Base-by-base conservation (phyloP, 1,140 invertebrate genomes). In the Apis cerana region DNA sequence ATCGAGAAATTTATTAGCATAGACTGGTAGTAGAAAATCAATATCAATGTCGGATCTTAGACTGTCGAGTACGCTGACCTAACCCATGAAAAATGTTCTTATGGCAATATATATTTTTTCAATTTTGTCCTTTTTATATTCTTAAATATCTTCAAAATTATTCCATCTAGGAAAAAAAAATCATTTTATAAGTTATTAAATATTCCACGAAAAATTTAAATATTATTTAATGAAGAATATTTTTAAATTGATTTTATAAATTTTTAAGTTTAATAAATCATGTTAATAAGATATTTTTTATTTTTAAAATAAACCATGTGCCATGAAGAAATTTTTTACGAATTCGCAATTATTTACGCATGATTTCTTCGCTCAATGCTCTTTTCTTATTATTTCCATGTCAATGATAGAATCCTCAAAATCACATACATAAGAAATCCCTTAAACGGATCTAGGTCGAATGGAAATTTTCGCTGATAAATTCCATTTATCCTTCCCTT, bases 1-100 rank as follows among this genome's bases (percentile, higher is more conserved):
- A 67, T 19, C 58, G 59, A 64, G 23, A 67, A 80, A 79, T 85
- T 84, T 80, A 80, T 85, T 59, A 75, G 48, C 54, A 54, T 17
- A n/a, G 65, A 77, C 75, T 27, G 67, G 19, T 33, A 54, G n/a
- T 58, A 61, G 61, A 69, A 84, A 84, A 86, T 86, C 85, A 84
- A 86, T 86, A 86, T 79, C 64, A 8, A 58, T 56, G 58, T 69
- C 54, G 62, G 59, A 70, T 23, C 50, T 83, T 72, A 59, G 12
- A 27, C 59, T 23, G n/a, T 43, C 17, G 67, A 70, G 71, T 62
- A 56, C 23, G 56, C 7, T 54, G 75, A 79, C 61, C 61, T 72
- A 48, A n/a, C 75, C 21, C 59, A 77, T 50, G 4, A 17, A 82
- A 78, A 78, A 70, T 15, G 17, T 13, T 58, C 23, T 33, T 2